These are phyloP conservation scores for Micromys minutus DNA, from an alignment of 2,113 vertebrate species.

Conservation along the genomic window DNA sequence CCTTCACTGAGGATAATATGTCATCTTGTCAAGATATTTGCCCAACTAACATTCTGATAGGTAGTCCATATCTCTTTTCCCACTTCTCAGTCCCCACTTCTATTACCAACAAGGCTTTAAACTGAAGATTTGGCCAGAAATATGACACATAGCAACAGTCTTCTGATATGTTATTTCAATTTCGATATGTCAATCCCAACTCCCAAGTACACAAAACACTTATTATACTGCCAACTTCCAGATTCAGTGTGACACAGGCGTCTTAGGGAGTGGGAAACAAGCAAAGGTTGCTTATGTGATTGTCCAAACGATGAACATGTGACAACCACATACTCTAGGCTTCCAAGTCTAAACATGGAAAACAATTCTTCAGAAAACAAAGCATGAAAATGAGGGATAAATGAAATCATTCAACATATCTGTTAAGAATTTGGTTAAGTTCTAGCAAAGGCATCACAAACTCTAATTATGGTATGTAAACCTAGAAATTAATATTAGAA, in stretches of 20 bases:
- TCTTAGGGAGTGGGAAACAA: background rate
- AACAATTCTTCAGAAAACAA: slow-evolving; percentile 35
- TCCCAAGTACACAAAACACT: slow-evolving; percentile 41
- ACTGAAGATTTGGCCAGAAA: slow-evolving; percentile 42
- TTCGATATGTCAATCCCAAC: slow-evolving; percentile 57
- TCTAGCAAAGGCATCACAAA: slow-evolving; percentile 32
- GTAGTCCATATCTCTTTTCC: slow-evolving; percentile 57
- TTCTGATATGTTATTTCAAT: slow-evolving; percentile 54
- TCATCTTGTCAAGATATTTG: slow-evolving; percentile 56
- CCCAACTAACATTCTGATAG: slow-evolving; percentile 54
- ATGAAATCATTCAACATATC: background rate
- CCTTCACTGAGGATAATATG: slow-evolving; percentile 21
- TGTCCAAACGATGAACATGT: slow-evolving; percentile 6
- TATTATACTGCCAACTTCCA: background rate
- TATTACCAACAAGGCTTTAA: slow-evolving; percentile 50
- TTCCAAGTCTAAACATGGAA: slow-evolving; percentile 33
- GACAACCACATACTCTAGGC: background rate
- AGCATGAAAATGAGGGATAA: background rate
- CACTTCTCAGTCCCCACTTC: slow-evolving; percentile 28
- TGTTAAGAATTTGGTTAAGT: slow-evolving; percentile 36
- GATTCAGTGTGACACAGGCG: background rate
- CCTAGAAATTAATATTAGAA: background rate
- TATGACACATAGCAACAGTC: slow-evolving; percentile 54
- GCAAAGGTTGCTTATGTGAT: background rate
- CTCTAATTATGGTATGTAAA: background rate